Base-by-base conservation (phyloP, 1,140 invertebrate genomes). In the Drosophila neocordata region DNA sequence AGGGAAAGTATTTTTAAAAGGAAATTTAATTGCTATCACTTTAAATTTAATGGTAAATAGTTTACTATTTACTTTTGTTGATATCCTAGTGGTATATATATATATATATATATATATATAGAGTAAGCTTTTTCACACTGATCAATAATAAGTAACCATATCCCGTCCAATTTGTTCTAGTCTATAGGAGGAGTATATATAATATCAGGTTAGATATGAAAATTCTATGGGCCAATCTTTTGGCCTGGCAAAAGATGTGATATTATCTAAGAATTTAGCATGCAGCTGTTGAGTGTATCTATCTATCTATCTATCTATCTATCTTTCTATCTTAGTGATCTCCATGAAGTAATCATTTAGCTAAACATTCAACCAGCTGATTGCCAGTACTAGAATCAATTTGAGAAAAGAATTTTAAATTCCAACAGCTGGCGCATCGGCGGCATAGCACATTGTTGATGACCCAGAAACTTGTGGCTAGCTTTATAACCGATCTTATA, bases 381-480 rank as follows among this genome's bases (percentile, higher is more conserved):
- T 44, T 44, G 15, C 41, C 41, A 18, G 41, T 44, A 44, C 41
- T 44, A 44, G 41, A 48, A 48, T 48, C 41, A 48, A 48, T 48
- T 48, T 48, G 15, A 15, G 41, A 48, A 48, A 48, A 48, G 41
- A 48, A 48, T 48, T 48, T 48, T 20, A 48, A 48, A 15, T 48
- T 18, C 41, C 41, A 48, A 1, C 41, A 48, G 41, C 41, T 48
- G 41, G 41, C 8, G 18, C 18, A 24, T 24, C 15, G n/a, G n/a
- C 37, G 9, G 15, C 41, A 48, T 48, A 48, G 41, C 41, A 48
- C 18, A 48, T 48, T 48, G 41, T 20, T 20, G 41, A 48, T 74
- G 72, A 74, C 72, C 72, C 70, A 74, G 71, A 74, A 74, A 75
- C 35, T 48, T 7, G 1, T 4, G 9, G 51, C 37, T 35, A 24